phyloP scores from a whole-genome alignment of 2,888 invertebrate genomes.

The Cryptocephalus moraei region DNA sequence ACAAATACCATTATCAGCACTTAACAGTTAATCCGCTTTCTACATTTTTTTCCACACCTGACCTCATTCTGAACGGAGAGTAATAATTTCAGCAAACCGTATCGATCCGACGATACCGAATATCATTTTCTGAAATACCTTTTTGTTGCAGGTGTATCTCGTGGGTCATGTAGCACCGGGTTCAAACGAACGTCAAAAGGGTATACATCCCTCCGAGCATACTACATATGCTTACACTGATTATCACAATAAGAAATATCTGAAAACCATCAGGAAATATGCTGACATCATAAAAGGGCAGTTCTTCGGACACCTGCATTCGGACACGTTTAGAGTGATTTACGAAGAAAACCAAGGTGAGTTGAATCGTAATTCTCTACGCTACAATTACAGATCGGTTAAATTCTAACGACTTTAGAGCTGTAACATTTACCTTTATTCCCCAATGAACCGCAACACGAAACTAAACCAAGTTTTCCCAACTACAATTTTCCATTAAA shows the following conservation, averaged over 20 bases:
- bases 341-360: conserved; percentile 65
- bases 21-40: no score
- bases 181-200: conserved; percentile 68
- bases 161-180: conserved; percentile 88
- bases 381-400: no score
- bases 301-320: conserved; percentile 87
- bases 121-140: background rate
- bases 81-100: no score
- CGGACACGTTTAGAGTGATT: conserved; percentile 80
- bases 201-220: conserved; percentile 47
- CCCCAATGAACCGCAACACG: no score
- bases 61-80: no score
- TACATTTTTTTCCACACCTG: no score
- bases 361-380: background rate
- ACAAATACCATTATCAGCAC: no score
- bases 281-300: conserved; percentile 79
- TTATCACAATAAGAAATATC: conserved; percentile 66
- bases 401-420: no score
- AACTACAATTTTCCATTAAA: no score
- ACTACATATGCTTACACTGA: conserved; percentile 48
- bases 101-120: no score
- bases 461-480: no score
- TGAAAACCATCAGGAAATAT: conserved; percentile 64
- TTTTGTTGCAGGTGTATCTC: conserved; percentile 65
- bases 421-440: no score